Base-by-base conservation (phyloP, 2,888 invertebrate species). In the Artemia sinica region DNA sequence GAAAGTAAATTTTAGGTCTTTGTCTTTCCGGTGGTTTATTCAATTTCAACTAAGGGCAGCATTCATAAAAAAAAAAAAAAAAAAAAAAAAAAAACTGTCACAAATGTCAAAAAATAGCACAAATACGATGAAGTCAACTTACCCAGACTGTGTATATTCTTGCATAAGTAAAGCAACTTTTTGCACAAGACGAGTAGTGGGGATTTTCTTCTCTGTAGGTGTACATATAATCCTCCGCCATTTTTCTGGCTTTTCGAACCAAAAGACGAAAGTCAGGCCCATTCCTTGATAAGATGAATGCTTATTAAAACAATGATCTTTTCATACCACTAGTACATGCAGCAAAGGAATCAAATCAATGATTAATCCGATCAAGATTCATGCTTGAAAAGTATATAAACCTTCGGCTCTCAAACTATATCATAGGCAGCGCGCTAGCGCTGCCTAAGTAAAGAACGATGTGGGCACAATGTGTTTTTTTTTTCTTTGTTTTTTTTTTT, bases 71-170 rank as follows among this genome's bases (percentile, higher is more conserved):
- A 49, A n/a, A 51, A 48, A 49, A 6, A 71, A 69, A 28, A 50
- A 50, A 65, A 71, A 65, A 28, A 1, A 28, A n/a, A n/a, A n/a
- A n/a, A n/a, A n/a, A n/a, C n/a, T 66, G 14, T 66, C 14, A 28
- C 28, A 49, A 3, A 13, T 9, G 10, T 41, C 14, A 66, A n/a
- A n/a, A 65, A 2, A 12, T 2, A 2, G n/a, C 28, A 67, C 13
- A 18, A 13, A 10, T 49, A 13, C 8, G 49, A 66, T 13, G 65
- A 50, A 51, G 8, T 49, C 69, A 68, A 70, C 77, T 78, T 76
- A 89, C 88, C 96, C 97, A 2, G 95, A 94, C 78, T 98, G 98
- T 9, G 98, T 99, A 77, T 96, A 99, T 78, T 98, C 98, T 79
- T 98, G 98, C 97, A 99, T 98, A 49, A 98, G 88, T 69, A 90